Evolutionary conservation across 2,113 vertebrate species (phyloP), one percentile per base, ranked within the genome.

Genomic region (Panthera tigris): DNA sequence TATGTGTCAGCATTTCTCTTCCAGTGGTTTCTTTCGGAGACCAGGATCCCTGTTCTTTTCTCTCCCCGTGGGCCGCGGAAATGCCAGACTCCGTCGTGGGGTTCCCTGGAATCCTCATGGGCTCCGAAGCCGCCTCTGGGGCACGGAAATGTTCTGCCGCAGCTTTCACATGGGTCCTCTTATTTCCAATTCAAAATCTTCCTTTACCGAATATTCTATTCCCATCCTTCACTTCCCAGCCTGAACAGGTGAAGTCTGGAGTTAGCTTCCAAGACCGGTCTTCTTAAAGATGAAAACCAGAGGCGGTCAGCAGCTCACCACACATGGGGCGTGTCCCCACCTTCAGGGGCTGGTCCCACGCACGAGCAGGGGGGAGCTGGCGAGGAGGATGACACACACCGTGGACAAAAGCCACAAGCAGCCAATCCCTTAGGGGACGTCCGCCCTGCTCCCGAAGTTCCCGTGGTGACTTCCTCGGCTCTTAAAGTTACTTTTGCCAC

Each of bases 41-140:
- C 50, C 23, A 0, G 0, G 1, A 27, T 10, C n/a, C 11, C 36
- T 23, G 7, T 68, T 7, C 36, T 0, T 21, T 9, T 41, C 48
- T 68, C 79, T 57, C 57, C 14, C 29, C 25, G 25, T 7, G 9
- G 0, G 0, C 19, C 41, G 7, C 52, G 21, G 27, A n/a, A 68
- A 45, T 1, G 10, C 14, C 4, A 2, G 0, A 3, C 6, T 23
- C 21, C 36, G 6, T 12, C 19, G 3, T 4, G 1, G 23, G 16
- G 7, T 4, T 39, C 61, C 25, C n/a, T 21, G 2, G 41, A 31
- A 36, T 4, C 31, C 31, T 65, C 18, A 31, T 29, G 8, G 68
- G 7, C 41, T 41, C 57, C 33, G 7, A 48, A 13, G 33, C n/a
- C 2, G 6, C 52, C 31, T 50, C 27, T 1, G 29, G 31, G 18